These are phyloP conservation scores for Lordiphosa fenestrarum DNA, from an alignment of 2,888 invertebrate species.

Conservation along the genomic window DNA sequence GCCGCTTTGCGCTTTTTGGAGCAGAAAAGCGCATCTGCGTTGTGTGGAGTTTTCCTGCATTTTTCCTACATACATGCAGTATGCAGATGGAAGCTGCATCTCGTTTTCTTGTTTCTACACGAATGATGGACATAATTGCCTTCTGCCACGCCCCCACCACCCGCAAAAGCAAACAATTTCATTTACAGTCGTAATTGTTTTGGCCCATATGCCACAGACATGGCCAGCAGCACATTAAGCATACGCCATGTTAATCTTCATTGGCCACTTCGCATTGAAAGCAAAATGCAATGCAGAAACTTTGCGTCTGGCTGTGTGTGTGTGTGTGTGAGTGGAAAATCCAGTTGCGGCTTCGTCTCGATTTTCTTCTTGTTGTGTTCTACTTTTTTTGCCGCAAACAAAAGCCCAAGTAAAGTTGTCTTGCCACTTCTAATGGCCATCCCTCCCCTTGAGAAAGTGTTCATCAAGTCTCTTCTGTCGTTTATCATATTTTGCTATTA, in stretches of 20 bases:
- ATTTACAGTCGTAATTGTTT: slow-evolving; percentile 67
- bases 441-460: slow-evolving; percentile 41
- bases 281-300: slow-evolving; percentile 53
- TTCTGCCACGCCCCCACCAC: slow-evolving; percentile 52
- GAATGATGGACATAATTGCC: slow-evolving; percentile 72
- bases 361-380: slow-evolving; percentile 62
- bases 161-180: slow-evolving; percentile 47
- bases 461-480: slow-evolving; percentile 44
- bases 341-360: slow-evolving; percentile 22
- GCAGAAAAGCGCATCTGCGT: slow-evolving; percentile 62
- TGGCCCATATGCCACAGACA: slow-evolving; percentile 62
- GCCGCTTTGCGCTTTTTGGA: slow-evolving; percentile 73
- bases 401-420: slow-evolving; percentile 28
- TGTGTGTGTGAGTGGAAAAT: slow-evolving; percentile 20
- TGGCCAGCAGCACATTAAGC: slow-evolving; percentile 54
- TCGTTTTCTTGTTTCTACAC: slow-evolving; percentile 66
- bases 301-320: slow-evolving; percentile 1
- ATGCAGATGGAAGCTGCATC: slow-evolving; percentile 58
- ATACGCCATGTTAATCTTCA: slow-evolving; percentile 52
- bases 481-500: slow-evolving; percentile 62
- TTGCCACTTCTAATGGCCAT: slow-evolving; percentile 56
- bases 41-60: slow-evolving; percentile 40
- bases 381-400: slow-evolving; percentile 52
- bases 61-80: slow-evolving; percentile 23
- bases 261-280: slow-evolving; percentile 58